Evolutionary conservation across 2,113 vertebrate genomes (phyloP).

Genomic region (Capra hircus): DNA sequence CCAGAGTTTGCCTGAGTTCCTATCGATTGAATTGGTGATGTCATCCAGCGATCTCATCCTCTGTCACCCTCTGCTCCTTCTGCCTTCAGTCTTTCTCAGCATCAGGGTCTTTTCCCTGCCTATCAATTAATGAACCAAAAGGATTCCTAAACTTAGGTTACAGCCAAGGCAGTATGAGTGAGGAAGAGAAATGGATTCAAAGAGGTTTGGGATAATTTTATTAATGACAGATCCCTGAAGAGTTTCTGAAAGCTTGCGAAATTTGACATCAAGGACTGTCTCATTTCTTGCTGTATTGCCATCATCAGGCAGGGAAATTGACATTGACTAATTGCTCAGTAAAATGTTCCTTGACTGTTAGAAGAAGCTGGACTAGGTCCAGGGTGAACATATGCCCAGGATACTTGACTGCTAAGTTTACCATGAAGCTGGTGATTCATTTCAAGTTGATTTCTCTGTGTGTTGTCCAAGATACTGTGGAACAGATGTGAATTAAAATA

Average conservation of each 20-base stretch:
- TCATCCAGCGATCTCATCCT: neutral
- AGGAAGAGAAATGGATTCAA: neutral
- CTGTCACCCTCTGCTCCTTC: neutral
- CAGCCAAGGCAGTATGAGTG: neutral
- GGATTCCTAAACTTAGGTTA: neutral
- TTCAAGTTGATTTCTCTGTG: constrained; percentile 24
- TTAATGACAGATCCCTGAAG: neutral
- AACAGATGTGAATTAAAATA: neutral
- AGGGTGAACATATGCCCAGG: neutral
- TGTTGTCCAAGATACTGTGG: neutral
- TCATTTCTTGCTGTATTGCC: neutral
- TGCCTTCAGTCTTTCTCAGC: neutral
- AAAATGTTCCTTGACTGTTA: constrained; percentile 20
- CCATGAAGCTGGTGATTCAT: neutral
- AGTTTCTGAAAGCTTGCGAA: neutral
- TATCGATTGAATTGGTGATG: neutral
- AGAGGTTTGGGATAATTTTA: neutral
- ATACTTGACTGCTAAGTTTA: neutral
- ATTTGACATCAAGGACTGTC: neutral
- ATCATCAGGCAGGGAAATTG: neutral
- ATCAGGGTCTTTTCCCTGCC: neutral
- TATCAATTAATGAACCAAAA: neutral
- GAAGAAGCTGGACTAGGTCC: neutral
- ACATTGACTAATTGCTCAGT: constrained; percentile 34
- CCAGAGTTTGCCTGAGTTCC: no score